Base-by-base conservation (phyloP, 2,797 vertebrate genomes). In the Fistularia tabacaria region DNA sequence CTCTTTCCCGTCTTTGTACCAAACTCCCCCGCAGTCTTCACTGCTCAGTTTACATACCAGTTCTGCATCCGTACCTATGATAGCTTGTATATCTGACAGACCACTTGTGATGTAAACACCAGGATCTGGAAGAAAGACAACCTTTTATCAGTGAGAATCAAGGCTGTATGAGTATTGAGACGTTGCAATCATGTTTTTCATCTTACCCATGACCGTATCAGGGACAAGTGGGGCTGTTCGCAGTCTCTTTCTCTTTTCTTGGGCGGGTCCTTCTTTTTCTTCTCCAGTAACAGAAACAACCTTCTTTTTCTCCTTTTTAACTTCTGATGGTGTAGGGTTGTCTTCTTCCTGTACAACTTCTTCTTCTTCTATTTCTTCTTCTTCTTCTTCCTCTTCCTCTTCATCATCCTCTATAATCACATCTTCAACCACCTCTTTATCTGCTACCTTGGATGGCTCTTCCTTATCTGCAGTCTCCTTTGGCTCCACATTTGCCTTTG, bases 1-100 rank as follows among this genome's bases (percentile, higher is more conserved):
- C 91, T 94, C 83, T 36, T 87, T 70, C 7, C 92, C 93, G 38
- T 96, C 91, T 73, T 95, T 96, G 78, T 90, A 93, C 94, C 94
- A 95, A 62, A 85, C 43, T 36, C 88, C 93, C 0, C 92, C 87
- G 58, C 91, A 89, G 0, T 90, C 79, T 9, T 91, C 81, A 10
- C 72, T 89, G 77, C 85, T 92, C 66, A 95, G 86, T 50, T 70
- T 88, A 63, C 93, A 96, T 41, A 89, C 86, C 39, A 96, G 73
- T 46, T 90, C 81, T 11, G 89, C 79, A 4, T 89, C 74, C 6
- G 90, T 86, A 2, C 90, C 93, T 51, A 92, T 90, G 49, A 85
- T 59, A 14, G 89, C 92, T 7, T 74, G 73, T 3, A 83, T 66
- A 14, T 93, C 91, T 6, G 86, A 79, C 65, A 97, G 79, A 10